Base-by-base conservation (phyloP, 2,113 vertebrate genomes). In the Chiloscyllium plagiosum region DNA sequence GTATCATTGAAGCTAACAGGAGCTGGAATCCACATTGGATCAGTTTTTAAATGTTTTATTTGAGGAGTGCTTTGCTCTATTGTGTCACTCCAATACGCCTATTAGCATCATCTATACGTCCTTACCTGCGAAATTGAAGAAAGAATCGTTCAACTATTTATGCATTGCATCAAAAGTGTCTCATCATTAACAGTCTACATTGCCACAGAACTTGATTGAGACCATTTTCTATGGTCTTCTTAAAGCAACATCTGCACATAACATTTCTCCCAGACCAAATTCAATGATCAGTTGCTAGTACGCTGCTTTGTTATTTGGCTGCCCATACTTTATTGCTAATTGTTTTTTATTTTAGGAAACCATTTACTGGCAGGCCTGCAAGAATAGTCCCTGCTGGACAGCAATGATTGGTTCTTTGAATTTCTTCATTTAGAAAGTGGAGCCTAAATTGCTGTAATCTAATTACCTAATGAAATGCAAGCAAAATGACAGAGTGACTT, bases 161-260 rank as follows among this genome's bases (percentile, higher is more conserved):
- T 24, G 50, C 50, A 61, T 61, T 90, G 12, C 52, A 33, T 90
- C 42, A 47, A 47, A 1, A 47, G 42, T 47, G 42, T 47, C 42
- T 47, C 42, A 47, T 47, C 42, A 61, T 90, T 61, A 61, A 52
- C 61, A n/a, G 87, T 61, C 87, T 20, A 12, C n/a, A 90, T 95
- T 95, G 10, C 69, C 42, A 52, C 24, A 95, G 26, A 95, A 50
- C 68, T 50, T 72, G 26, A 95, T 42, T 42, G 26, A 95, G 47
- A 52, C 94, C 94, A 95, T 68, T 50, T 94, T 69, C 66, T 94
- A n/a, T 69, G 92, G 92, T 94, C 92, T 94, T 65, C 66, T 94
- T 52, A 33, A 50, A 52, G 94, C 94, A 95, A 37, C 69, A 50
- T 47, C 15, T 50, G 94, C 72, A 95, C 94, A 95, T 72, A 95